These are phyloP conservation scores for Willisornis vidua DNA, from an alignment of 2,113 vertebrate genomes.

Conservation along the genomic window DNA sequence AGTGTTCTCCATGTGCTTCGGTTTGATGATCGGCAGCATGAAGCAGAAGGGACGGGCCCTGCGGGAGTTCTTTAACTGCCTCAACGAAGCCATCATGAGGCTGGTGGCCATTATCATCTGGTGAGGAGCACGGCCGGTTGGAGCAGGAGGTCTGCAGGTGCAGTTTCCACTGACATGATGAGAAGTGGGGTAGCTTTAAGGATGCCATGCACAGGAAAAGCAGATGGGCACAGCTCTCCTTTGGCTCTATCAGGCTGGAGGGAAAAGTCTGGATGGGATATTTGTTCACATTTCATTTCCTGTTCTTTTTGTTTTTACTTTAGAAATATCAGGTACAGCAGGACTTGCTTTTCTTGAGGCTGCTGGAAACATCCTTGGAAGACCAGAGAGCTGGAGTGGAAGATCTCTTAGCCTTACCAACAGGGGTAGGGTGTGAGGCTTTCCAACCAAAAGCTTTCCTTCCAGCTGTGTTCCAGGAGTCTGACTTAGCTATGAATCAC, in stretches of 20 bases:
- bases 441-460: constrained; percentile 39
- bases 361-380: constrained; percentile 51
- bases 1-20: constrained; percentile 95
- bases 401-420: constrained; percentile 36
- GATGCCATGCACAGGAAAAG: constrained; percentile 39
- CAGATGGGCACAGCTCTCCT: constrained; percentile 11
- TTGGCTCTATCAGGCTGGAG: constrained; percentile 28
- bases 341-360: constrained; percentile 41
- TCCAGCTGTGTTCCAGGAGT: constrained; percentile 15
- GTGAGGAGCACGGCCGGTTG: constrained; percentile 77
- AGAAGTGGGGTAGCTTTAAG: constrained; percentile 47
- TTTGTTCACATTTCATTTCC: constrained; percentile 65
- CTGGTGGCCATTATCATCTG: constrained; percentile 97
- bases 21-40: constrained; percentile 94
- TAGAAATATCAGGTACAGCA: constrained; percentile 29
- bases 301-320: constrained; percentile 20
- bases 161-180: constrained; percentile 60
- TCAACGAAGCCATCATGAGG: constrained; percentile 97
- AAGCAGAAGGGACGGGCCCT: constrained; percentile 91
- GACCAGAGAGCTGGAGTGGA: constrained; percentile 51
- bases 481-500: neutral
- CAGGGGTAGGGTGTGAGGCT: constrained; percentile 24
- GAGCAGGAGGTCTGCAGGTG: constrained; percentile 62
- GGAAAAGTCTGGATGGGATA: constrained; percentile 64
- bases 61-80: constrained; percentile 92